phyloP scores from a whole-genome alignment of 2,113 vertebrate genomes.

The Zosterops lateralis region DNA sequence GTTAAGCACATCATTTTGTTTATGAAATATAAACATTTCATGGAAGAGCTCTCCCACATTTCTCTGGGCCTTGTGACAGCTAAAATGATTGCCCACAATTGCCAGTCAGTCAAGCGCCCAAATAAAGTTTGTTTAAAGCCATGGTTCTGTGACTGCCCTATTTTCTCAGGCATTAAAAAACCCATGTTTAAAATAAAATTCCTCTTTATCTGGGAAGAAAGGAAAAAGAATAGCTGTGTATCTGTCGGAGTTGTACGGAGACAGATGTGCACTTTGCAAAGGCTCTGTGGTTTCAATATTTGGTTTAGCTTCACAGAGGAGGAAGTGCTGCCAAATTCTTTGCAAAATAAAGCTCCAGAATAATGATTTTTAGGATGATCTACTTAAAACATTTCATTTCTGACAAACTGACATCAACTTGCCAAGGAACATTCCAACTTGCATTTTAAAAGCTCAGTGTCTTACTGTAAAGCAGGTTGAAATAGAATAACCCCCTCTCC shows the following conservation, averaged over 20 bases:
- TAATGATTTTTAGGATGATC: background rate
- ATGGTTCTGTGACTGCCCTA: slow-evolving; percentile 77
- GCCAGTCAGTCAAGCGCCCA: slow-evolving; percentile 84
- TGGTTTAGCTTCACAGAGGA: background rate
- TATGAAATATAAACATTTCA: slow-evolving; percentile 96
- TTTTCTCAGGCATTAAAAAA: slow-evolving; percentile 76
- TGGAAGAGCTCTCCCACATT: slow-evolving; percentile 84
- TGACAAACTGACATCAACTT: background rate
- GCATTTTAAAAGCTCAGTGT: background rate
- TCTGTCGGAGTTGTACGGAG: accelerated
- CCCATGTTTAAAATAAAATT: slow-evolving; percentile 59
- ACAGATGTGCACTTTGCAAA: background rate
- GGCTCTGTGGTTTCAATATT: background rate
- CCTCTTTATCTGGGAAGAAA: slow-evolving; percentile 35
- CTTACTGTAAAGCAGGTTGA: background rate
- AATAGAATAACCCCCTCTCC: background rate
- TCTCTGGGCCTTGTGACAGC: slow-evolving; percentile 81
- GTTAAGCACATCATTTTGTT: slow-evolving; percentile 95
- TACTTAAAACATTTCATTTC: background rate
- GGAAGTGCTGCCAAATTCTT: background rate
- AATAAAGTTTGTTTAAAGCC: slow-evolving; percentile 85
- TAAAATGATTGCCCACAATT: slow-evolving; percentile 87
- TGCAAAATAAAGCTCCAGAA: background rate
- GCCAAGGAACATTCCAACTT: background rate
- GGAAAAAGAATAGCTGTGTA: background rate